Percentiles rank a stretch among this genome's conserved stretches.
phyloP scores from a whole-genome alignment of 2,888 invertebrate genomes.

The Ectropis crepuscularia region DNA sequence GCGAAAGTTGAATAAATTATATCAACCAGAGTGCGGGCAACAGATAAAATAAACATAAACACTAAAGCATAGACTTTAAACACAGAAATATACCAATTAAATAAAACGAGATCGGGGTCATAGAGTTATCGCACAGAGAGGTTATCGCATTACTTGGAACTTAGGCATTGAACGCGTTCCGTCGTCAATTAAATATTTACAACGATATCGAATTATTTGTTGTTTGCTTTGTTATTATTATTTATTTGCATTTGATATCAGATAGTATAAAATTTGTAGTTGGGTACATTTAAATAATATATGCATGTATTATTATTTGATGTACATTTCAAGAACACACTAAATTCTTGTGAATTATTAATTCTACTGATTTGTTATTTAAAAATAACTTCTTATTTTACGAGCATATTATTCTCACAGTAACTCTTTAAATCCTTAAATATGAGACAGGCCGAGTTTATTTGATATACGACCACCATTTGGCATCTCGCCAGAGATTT shows the following conservation, averaged over 20 bases:
- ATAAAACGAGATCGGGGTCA: slow-evolving; percentile 21
- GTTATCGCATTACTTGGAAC: slow-evolving; percentile 36
- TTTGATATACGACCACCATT: slow-evolving; percentile 29
- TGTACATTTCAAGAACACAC: not conserved
- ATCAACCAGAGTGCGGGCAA: slow-evolving; percentile 36
- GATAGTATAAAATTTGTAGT: slow-evolving; percentile 2
- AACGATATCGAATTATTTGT: slow-evolving; percentile 11
- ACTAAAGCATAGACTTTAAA: slow-evolving; percentile 35
- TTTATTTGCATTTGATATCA: slow-evolving; percentile 7
- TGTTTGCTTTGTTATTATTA: slow-evolving; percentile 15
- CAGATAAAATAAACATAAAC: slow-evolving; percentile 34
- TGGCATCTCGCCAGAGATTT: slow-evolving; percentile 40
- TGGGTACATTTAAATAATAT: not conserved
- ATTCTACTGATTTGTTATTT: too few species aligned
- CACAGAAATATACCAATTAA: slow-evolving; percentile 29
- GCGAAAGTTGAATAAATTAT: slow-evolving; percentile 60
- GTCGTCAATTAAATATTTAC: slow-evolving; percentile 27
- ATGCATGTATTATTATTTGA: not conserved
- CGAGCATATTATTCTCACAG: slow-evolving; percentile 8
- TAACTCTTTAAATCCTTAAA: slow-evolving; percentile 21
- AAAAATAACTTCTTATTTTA: slow-evolving; percentile 4
- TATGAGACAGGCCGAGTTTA: slow-evolving; percentile 26
- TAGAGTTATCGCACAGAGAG: slow-evolving; percentile 32
- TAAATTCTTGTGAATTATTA: too few species aligned
- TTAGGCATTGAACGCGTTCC: slow-evolving; percentile 22